These are phyloP conservation scores for Centropus bengalensis DNA, from an alignment of 2,113 vertebrate genomes.

Conservation along the genomic window DNA sequence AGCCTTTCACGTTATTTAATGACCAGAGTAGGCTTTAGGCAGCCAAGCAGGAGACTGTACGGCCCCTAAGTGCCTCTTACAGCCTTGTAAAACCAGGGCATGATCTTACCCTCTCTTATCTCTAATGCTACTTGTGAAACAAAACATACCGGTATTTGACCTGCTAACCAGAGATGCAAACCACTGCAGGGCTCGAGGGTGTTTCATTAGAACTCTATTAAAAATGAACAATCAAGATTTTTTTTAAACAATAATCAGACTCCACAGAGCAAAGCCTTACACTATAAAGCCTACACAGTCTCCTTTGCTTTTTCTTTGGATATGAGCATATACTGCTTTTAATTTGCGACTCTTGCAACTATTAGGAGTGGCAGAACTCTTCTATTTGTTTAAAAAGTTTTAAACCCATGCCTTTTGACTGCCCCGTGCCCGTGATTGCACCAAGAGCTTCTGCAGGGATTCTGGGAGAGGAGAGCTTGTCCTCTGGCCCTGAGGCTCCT, in stretches of 20 bases:
- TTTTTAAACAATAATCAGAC: neutral
- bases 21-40: conserved; percentile 29
- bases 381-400: neutral
- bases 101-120: conserved; percentile 40
- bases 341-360: neutral
- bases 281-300: neutral
- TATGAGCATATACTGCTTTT: neutral
- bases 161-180: neutral
- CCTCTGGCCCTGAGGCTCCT: conserved; percentile 17
- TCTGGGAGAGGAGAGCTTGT: conserved; percentile 50
- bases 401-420: conserved; percentile 13
- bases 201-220: conserved; percentile 62
- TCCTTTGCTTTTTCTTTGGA: neutral
- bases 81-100: conserved; percentile 54
- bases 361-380: neutral
- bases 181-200: conserved; percentile 11
- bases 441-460: conserved; percentile 54
- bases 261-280: neutral
- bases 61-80: conserved; percentile 50
- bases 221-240: conserved; percentile 29
- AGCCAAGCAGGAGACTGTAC: conserved; percentile 36
- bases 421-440: conserved; percentile 44
- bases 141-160: neutral
- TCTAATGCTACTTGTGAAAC: conserved; percentile 22
- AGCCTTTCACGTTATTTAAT: conserved; percentile 51